Evolutionary conservation across 2,888 invertebrate genomes (phyloP).

Genomic region (Cheilosia variabilis): DNA sequence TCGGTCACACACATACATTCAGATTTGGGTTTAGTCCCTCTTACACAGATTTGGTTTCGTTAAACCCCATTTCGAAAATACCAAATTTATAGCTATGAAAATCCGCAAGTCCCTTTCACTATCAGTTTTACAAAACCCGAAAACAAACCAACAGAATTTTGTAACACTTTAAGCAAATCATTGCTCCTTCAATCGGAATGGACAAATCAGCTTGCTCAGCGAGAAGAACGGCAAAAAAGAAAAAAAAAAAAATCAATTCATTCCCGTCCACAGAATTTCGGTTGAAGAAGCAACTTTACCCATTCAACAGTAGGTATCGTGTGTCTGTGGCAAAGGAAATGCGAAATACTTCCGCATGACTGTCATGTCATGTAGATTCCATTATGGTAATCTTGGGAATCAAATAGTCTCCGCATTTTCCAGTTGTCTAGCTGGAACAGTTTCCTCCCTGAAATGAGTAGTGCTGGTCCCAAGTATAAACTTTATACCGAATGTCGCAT

Average conservation of each 20-base stretch:
- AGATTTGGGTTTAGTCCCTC: no score
- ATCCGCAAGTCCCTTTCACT: neutral
- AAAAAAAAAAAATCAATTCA: neutral
- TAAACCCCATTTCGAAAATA: neutral
- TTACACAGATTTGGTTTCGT: no score
- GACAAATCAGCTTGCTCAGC: conserved; percentile 26
- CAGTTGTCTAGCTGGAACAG: conserved; percentile 17
- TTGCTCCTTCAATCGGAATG: conserved; percentile 29
- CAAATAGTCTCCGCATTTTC: conserved; percentile 34
- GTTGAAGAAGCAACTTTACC: conserved; percentile 6
- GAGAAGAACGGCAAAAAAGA: neutral
- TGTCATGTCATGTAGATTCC: conserved; percentile 22
- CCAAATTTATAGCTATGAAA: neutral
- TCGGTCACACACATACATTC: no score
- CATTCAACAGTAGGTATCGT: neutral
- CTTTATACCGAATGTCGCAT: conserved; percentile 47
- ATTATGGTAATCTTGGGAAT: conserved; percentile 35
- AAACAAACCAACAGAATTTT: conserved; percentile 1
- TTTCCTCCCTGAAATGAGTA: conserved; percentile 1
- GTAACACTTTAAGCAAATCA: conserved; percentile 28
- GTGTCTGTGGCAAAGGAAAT: conserved; percentile 19
- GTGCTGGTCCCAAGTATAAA: conserved; percentile 32
- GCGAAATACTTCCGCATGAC: conserved; percentile 32
- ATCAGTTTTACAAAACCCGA: neutral
- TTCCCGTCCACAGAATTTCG: neutral